A percentile compares a stretch with the other conserved stretches of the same genome.
Evolutionary conservation across 2,797 vertebrate genomes (phyloP).

Genomic region (Urophycis tenuis): DNA sequence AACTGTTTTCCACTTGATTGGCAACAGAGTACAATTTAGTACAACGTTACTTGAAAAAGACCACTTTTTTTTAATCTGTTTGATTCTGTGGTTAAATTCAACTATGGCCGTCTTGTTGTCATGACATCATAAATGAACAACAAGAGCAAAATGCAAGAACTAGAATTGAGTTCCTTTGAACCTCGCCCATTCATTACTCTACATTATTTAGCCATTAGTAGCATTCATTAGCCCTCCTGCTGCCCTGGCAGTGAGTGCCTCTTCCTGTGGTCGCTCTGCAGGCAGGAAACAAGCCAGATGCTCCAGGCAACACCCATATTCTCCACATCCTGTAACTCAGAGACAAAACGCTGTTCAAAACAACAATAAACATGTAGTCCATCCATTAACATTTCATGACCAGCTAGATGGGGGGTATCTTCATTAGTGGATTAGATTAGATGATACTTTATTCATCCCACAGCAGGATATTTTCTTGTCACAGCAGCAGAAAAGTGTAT

Average conservation of each 20-base stretch:
- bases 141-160: background rate
- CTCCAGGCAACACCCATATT: slow-evolving; percentile 5
- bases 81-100: background rate
- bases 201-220: background rate
- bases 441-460: no score
- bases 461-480: no score
- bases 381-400: background rate
- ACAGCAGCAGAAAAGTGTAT: no score
- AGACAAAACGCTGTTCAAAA: background rate
- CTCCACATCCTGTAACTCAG: background rate
- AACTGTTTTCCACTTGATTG: background rate
- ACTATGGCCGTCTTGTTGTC: background rate
- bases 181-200: background rate
- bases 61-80: no score
- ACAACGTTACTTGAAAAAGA: background rate
- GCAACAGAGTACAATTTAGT: background rate
- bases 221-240: background rate
- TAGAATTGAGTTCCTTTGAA: background rate
- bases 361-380: background rate
- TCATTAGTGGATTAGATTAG: background rate
- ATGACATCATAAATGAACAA: background rate
- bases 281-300: slow-evolving; percentile 8
- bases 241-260: background rate
- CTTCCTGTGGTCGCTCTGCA: background rate
- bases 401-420: background rate